Evolutionary conservation across 2,797 vertebrate species (phyloP).

Genomic region (Miopithecus talapoin): DNA sequence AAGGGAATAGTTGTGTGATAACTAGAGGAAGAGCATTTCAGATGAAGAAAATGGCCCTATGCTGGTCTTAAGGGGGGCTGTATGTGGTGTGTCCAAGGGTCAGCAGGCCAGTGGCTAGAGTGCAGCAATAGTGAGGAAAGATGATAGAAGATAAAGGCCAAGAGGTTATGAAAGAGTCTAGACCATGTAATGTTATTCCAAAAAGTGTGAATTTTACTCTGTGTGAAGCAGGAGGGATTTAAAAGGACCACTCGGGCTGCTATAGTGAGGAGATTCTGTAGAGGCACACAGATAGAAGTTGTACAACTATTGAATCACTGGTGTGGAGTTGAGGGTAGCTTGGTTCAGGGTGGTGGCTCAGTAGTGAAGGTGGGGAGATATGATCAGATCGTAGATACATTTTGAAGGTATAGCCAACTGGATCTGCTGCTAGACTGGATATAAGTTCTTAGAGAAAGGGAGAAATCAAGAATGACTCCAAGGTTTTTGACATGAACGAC

Average conservation of each 20-base stretch:
- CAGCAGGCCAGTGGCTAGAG: neutral
- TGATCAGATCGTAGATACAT: neutral
- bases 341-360: neutral
- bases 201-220: neutral
- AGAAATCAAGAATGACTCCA: neutral
- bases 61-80: neutral
- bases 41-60: neutral
- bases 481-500: neutral
- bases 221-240: neutral
- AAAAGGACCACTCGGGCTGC: neutral
- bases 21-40: neutral
- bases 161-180: neutral
- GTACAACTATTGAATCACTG: accelerated
- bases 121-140: neutral
- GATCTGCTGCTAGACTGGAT: neutral
- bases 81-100: neutral
- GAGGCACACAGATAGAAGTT: neutral
- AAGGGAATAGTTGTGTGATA: neutral
- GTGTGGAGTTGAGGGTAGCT: neutral
- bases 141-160: neutral
- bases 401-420: neutral
- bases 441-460: neutral
- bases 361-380: neutral
- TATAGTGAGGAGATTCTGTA: neutral
- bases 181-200: neutral